Evolutionary conservation across 2,888 invertebrate species (phyloP).

Genomic region (Microplitis deprimator): DNA sequence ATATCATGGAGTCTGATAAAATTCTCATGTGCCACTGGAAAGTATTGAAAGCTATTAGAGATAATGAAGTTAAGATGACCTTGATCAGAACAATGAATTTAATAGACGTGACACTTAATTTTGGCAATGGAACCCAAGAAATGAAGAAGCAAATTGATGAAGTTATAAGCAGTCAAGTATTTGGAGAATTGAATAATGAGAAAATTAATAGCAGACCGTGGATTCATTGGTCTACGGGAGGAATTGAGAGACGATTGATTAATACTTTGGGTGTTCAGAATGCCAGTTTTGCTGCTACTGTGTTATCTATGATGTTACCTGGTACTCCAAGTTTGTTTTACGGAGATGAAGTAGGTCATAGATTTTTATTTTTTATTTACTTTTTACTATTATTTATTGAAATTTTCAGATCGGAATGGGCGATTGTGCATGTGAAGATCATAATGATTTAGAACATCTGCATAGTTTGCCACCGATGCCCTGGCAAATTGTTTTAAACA

Average conservation of each 20-base stretch:
- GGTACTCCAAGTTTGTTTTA: constrained; percentile 92
- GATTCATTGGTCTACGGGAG: constrained; percentile 86
- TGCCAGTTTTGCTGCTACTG: constrained; percentile 78
- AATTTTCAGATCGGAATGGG: constrained; percentile 60
- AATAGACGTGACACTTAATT: constrained; percentile 79
- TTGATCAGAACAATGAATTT: constrained; percentile 80
- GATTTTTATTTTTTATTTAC: background rate
- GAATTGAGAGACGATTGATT: constrained; percentile 76
- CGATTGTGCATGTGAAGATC: constrained; percentile 63
- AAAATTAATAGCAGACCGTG: constrained; percentile 77
- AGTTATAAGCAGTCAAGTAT: constrained; percentile 75
- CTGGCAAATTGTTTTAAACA: constrained; percentile 72
- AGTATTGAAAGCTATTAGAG: constrained; percentile 72
- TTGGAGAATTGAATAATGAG: constrained; percentile 70
- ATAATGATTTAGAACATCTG: constrained; percentile 71
- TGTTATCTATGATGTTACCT: constrained; percentile 87
- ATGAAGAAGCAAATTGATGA: constrained; percentile 76
- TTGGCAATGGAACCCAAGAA: constrained; percentile 74
- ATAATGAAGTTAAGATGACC: constrained; percentile 73
- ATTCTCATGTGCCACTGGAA: constrained; percentile 80
- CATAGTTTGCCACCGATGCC: constrained; percentile 82
- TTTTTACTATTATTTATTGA: background rate
- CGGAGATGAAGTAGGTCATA: constrained; percentile 87
- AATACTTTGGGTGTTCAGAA: constrained; percentile 73
- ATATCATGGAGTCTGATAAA: constrained; percentile 76